These are phyloP conservation scores for Montipora capricornis DNA, from an alignment of 64 coral and sea anemone genomes.

Conservation along the genomic window DNA sequence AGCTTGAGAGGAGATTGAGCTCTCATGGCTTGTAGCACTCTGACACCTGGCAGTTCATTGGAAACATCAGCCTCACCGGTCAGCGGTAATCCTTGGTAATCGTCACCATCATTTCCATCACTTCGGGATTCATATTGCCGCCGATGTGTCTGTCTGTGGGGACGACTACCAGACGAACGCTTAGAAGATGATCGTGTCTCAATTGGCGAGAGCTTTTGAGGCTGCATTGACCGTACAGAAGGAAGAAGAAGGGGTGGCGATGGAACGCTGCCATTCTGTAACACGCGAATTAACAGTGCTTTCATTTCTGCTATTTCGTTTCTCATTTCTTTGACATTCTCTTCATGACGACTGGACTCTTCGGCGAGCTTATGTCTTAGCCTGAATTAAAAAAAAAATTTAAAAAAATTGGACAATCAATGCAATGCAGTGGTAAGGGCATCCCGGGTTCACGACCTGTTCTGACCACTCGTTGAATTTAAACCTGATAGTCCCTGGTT, in stretches of 20 bases:
- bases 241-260: neutral
- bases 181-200: conserved; percentile 30
- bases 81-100: conserved; percentile 69
- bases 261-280: conserved; percentile 3
- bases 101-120: conserved; percentile 68
- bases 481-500: too few species aligned
- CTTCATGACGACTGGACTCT: conserved; percentile 59
- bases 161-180: conserved; percentile 13
- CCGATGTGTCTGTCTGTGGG: conserved; percentile 70
- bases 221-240: conserved; percentile 53
- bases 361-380: conserved; percentile 56
- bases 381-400: conserved; percentile 2
- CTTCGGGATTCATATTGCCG: conserved; percentile 34
- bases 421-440: too few species aligned
- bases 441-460: too few species aligned
- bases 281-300: conserved; percentile 58
- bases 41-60: conserved; percentile 60
- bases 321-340: conserved; percentile 74
- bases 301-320: conserved; percentile 84
- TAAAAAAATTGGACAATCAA: too few species aligned
- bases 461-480: too few species aligned
- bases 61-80: neutral
- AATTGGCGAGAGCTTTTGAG: neutral
- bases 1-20: neutral
- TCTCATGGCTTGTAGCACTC: conserved; percentile 23